These are phyloP conservation scores for Sebastes taczanowskii DNA, from an alignment of 2,797 vertebrate genomes.

Conservation along the genomic window DNA sequence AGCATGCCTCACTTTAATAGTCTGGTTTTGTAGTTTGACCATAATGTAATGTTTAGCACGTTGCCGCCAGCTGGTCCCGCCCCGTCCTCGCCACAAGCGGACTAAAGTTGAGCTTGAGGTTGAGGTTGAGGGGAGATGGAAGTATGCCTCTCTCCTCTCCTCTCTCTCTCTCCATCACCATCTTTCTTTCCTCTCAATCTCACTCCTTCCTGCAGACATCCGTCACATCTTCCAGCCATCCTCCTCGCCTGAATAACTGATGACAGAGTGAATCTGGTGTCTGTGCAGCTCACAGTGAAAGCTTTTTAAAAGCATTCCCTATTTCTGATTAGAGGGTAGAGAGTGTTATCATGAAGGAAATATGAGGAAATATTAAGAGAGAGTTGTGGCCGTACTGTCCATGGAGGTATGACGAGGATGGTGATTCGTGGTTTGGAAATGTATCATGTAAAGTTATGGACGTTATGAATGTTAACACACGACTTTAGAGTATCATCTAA, in stretches of 20 bases:
- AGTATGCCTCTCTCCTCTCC: neutral
- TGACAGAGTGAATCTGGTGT: conserved; percentile 30
- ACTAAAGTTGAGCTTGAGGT: conserved; percentile 33
- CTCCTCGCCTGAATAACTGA: conserved; percentile 59
- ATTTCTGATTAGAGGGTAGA: conserved; percentile 4
- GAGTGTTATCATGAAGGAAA: neutral
- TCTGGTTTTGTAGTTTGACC: conserved; percentile 39
- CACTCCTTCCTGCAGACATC: conserved; percentile 43
- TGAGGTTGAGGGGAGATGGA: neutral
- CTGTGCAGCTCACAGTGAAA: conserved; percentile 24
- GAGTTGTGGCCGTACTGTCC: neutral
- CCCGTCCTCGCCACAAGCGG: conserved; percentile 17
- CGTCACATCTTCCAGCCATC: conserved; percentile 51
- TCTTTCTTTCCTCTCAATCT: conserved; percentile 11
- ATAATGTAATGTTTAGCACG: conserved; percentile 13
- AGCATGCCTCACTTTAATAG: conserved; percentile 46
- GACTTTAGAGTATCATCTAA: neutral
- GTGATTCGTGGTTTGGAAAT: neutral
- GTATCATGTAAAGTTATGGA: neutral
- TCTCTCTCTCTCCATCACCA: conserved; percentile 2
- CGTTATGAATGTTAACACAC: neutral
- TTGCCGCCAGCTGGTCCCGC: conserved; percentile 21
- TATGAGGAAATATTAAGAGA: neutral
- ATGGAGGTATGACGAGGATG: no score
- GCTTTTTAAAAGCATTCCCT: conserved; percentile 33